Evolutionary conservation across 2,113 vertebrate species (phyloP).

Genomic region (Suncus etruscus): DNA sequence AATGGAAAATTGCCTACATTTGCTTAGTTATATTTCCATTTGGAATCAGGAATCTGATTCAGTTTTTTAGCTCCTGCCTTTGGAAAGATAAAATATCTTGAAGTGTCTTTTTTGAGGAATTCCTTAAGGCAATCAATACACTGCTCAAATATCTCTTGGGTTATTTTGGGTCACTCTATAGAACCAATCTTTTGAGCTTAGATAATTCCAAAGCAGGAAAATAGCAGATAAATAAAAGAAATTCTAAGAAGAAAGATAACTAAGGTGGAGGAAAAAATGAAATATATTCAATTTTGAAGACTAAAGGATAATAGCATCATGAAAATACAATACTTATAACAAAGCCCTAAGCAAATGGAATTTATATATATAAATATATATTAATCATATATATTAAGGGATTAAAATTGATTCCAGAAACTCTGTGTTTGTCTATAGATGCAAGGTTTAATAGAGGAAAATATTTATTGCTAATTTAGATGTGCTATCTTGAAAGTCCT

Average conservation of each 20-base stretch:
- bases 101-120: background rate
- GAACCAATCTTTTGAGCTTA: background rate
- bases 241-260: background rate
- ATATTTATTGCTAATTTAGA: background rate
- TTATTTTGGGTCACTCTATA: conserved; percentile 32
- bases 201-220: background rate
- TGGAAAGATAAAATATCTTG: background rate
- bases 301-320: background rate
- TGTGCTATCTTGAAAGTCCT: background rate
- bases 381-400: background rate
- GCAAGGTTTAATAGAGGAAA: background rate
- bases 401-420: conserved; percentile 46
- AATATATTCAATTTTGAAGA: background rate
- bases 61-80: background rate
- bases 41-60: conserved; percentile 24
- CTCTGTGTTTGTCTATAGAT: background rate
- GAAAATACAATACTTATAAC: background rate
- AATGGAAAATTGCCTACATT: background rate
- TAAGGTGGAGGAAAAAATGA: background rate
- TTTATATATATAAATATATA: too few species aligned
- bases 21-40: conserved; percentile 24
- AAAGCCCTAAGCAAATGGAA: too few species aligned
- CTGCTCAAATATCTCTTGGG: conserved; percentile 27
- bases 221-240: conserved; percentile 4
- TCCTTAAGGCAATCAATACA: background rate